Evolutionary conservation across 2,113 vertebrate genomes (phyloP).

Genomic region (Ctenomys sociabilis): DNA sequence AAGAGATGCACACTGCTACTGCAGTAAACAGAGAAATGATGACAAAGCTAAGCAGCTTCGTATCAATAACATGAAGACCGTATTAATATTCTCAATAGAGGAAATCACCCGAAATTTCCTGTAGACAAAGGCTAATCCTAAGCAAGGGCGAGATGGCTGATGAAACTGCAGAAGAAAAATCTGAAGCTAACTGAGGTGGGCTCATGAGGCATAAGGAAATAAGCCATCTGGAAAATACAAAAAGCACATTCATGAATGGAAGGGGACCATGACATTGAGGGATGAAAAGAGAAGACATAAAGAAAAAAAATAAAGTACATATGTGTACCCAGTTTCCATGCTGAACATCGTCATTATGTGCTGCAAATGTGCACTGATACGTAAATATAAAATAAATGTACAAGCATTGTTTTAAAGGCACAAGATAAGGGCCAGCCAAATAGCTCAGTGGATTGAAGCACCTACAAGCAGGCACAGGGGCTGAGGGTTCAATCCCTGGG

Average conservation of each 20-base stretch:
- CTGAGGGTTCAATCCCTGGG: too few relatives aligned
- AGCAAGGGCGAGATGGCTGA: neutral
- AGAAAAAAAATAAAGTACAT: neutral
- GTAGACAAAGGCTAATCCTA: neutral
- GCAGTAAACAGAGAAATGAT: neutral
- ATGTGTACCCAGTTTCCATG: neutral
- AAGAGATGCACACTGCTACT: neutral
- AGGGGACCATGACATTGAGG: neutral
- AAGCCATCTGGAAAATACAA: neutral
- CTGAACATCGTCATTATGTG: neutral
- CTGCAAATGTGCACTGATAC: neutral
- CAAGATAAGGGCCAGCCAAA: neutral
- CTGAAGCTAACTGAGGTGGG: neutral
- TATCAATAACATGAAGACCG: neutral
- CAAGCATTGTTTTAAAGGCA: neutral
- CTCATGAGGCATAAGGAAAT: neutral
- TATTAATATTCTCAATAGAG: neutral
- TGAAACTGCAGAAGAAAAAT: neutral
- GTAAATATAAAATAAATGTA: neutral
- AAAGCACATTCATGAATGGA: neutral
- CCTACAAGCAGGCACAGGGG: too few relatives aligned
- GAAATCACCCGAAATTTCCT: neutral
- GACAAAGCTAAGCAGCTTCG: neutral
- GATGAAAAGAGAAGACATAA: neutral
- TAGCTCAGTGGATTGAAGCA: too few relatives aligned